A percentile compares a stretch with the other conserved stretches of the same genome.
Evolutionary conservation across 2,888 invertebrate species (phyloP).

Genomic region (Hyppa rectilinea): DNA sequence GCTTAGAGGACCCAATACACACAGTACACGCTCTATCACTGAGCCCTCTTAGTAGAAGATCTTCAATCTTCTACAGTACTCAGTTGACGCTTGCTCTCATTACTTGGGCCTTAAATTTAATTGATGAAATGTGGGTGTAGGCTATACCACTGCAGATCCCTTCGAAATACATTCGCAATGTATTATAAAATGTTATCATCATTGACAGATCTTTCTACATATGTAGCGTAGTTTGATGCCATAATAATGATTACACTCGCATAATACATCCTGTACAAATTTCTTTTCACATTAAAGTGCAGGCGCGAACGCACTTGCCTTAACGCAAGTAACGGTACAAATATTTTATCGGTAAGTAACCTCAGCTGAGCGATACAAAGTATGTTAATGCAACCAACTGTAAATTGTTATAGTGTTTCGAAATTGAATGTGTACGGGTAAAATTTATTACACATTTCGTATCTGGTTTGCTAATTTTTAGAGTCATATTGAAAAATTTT

Average conservation of each 20-base stretch:
- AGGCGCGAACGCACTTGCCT: conserved; percentile 33
- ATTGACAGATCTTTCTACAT: not conserved
- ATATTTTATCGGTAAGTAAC: conserved; percentile 56
- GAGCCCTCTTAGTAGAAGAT: too few species aligned
- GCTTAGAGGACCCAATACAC: too few species aligned
- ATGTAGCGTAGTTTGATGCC: not conserved
- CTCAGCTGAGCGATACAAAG: conserved; percentile 29
- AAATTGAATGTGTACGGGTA: conserved; percentile 18
- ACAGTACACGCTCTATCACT: too few species aligned
- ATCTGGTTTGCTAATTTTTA: conserved; percentile 16
- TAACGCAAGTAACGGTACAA: conserved; percentile 45
- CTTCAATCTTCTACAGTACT: too few species aligned
- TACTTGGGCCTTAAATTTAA: too few species aligned
- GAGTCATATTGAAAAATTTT: not conserved
- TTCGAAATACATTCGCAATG: not conserved
- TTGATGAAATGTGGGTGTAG: not conserved
- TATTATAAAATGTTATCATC: not conserved
- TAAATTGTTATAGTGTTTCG: conserved; percentile 35
- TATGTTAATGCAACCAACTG: conserved; percentile 53
- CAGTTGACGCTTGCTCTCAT: not conserved
- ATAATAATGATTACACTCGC: conserved; percentile 7
- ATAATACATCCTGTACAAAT: conserved; percentile 27
- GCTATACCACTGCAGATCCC: not conserved
- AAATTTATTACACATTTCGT: conserved; percentile 21
- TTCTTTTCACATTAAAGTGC: not conserved